A percentile compares a stretch with the other conserved stretches of the same genome.
Conservation (phyloP, 2,888 invertebrate species). For the Drosophila monieri region DNA sequence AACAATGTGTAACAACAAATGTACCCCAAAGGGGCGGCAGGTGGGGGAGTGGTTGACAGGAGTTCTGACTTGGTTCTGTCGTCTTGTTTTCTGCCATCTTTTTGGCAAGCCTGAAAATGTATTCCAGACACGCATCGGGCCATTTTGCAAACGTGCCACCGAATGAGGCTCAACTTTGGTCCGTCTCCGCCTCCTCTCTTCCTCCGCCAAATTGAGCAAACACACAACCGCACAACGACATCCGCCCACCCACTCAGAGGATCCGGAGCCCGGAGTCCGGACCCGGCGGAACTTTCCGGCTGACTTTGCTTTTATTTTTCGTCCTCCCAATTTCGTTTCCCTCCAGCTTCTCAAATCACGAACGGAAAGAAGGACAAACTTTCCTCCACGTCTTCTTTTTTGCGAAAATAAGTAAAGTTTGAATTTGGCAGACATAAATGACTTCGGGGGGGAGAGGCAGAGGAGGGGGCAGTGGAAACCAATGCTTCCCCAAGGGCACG, state of each 20-base stretch:
- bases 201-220: slow-evolving; percentile 34
- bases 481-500: slow-evolving; percentile 49
- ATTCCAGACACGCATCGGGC: slow-evolving; percentile 83
- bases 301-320: slow-evolving; percentile 51
- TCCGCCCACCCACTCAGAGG: slow-evolving; percentile 64
- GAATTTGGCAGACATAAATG: slow-evolving; percentile 75
- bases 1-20: slow-evolving; percentile 58
- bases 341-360: slow-evolving; percentile 26
- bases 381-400: slow-evolving; percentile 21
- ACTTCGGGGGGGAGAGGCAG: slow-evolving; percentile 46
- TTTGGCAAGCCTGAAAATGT: slow-evolving; percentile 79
- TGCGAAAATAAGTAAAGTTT: slow-evolving; percentile 73
- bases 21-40: slow-evolving; percentile 46
- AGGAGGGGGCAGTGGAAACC: not conserved
- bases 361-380: slow-evolving; percentile 37
- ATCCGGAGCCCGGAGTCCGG: slow-evolving; percentile 4
- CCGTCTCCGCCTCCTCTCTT: not conserved
- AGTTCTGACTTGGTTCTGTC: slow-evolving; percentile 38
- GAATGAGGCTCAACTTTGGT: slow-evolving; percentile 65
- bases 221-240: slow-evolving; percentile 53
- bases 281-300: slow-evolving; percentile 51
- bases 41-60: slow-evolving; percentile 14
- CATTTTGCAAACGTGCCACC: slow-evolving; percentile 83
- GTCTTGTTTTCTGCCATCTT: slow-evolving; percentile 40
- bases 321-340: slow-evolving; percentile 25